Percentiles rank a stretch among this genome's conserved stretches.
Conservation (phyloP, 2,888 invertebrate genomes). For the Eulithis testata region DNA sequence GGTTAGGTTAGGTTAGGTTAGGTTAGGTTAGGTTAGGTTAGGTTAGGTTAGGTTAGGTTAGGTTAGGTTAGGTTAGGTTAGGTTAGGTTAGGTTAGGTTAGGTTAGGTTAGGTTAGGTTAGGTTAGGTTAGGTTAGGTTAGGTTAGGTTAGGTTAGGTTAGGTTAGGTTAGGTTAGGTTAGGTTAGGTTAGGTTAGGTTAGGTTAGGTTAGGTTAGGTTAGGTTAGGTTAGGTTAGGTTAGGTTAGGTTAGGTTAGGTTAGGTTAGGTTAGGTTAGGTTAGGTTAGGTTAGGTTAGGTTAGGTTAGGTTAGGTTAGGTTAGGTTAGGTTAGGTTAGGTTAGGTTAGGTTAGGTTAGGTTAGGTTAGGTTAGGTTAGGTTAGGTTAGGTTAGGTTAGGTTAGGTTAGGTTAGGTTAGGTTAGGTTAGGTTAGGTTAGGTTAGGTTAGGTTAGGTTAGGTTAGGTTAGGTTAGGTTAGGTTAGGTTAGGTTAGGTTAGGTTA, state of each 20-base stretch:
- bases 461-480: slow-evolving; percentile 30
- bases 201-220: slow-evolving; percentile 24
- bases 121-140: slow-evolving; percentile 11
- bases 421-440: slow-evolving; percentile 32
- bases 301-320: slow-evolving; percentile 24
- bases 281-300: slow-evolving; percentile 30
- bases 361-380: slow-evolving; percentile 27
- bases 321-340: slow-evolving; percentile 23
- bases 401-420: slow-evolving; percentile 30
- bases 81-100: slow-evolving; percentile 26
- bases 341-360: slow-evolving; percentile 30
- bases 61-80: slow-evolving; percentile 25
- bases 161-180: slow-evolving; percentile 26
- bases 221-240: slow-evolving; percentile 27
- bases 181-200: slow-evolving; percentile 30
- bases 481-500: slow-evolving; percentile 32
- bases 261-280: slow-evolving; percentile 31
- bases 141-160: slow-evolving; percentile 8
- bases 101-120: slow-evolving; percentile 25
- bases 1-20: slow-evolving; percentile 34
- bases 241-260: slow-evolving; percentile 24
- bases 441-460: slow-evolving; percentile 27
- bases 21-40: slow-evolving; percentile 32
- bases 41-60: slow-evolving; percentile 33
- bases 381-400: slow-evolving; percentile 30